phyloP scores from a whole-genome alignment of 2,888 invertebrate species.

The Prosopocoilus inquinatus region DNA sequence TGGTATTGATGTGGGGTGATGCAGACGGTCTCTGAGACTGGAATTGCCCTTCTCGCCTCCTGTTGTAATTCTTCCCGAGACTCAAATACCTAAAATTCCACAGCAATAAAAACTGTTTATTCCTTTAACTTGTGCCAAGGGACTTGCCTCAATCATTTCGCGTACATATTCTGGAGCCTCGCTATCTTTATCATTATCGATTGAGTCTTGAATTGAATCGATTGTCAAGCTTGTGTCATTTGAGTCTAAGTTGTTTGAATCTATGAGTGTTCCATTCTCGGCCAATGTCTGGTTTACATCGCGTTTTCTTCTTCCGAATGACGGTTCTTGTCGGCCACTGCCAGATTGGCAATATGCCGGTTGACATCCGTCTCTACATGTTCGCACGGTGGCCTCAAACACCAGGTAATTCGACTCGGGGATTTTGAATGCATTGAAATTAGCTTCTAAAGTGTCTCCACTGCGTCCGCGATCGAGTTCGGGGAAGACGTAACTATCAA shows the following conservation, averaged over 20 bases:
- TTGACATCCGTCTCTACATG: constrained; percentile 86
- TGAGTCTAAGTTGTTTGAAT: constrained; percentile 30
- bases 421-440: constrained; percentile 92
- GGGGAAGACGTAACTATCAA: constrained; percentile 89
- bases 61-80: constrained; percentile 70
- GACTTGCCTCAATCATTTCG: constrained; percentile 80
- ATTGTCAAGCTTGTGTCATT: constrained; percentile 32
- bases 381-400: constrained; percentile 88
- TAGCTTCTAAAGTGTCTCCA: constrained; percentile 83
- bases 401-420: constrained; percentile 92
- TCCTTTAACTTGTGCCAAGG: background rate
- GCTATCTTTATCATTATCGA: constrained; percentile 55
- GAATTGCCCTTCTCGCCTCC: constrained; percentile 65
- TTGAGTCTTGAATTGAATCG: constrained; percentile 51
- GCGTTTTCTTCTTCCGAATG: constrained; percentile 72
- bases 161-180: constrained; percentile 70
- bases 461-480: constrained; percentile 82
- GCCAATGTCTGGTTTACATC: constrained; percentile 48
- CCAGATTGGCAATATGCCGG: constrained; percentile 84
- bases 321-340: constrained; percentile 76
- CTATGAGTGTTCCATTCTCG: constrained; percentile 23
- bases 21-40: constrained; percentile 71
- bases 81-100: constrained; percentile 69
- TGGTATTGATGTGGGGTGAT: constrained; percentile 82
- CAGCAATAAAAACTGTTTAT: too few relatives aligned